phyloP scores from a whole-genome alignment of 2,888 invertebrate species.

The Drosophila buzzatii region DNA sequence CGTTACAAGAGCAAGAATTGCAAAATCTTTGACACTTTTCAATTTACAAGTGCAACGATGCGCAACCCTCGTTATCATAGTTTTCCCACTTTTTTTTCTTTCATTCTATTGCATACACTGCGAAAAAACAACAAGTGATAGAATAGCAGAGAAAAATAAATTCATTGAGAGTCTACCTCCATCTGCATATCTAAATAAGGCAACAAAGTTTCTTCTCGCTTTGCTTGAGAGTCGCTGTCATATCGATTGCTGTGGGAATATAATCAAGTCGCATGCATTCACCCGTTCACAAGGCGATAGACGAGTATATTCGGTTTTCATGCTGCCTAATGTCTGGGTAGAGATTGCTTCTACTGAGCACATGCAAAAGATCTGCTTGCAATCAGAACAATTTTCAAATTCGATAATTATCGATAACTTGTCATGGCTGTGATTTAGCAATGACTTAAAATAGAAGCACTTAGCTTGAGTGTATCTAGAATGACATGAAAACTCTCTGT shows the following conservation, averaged over 20 bases:
- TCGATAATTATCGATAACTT: conserved; percentile 8
- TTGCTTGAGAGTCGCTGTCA: background rate
- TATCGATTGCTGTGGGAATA: background rate
- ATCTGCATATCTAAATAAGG: background rate
- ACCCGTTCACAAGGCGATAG: background rate
- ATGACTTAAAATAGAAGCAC: background rate
- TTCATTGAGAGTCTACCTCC: background rate
- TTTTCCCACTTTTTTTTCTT: conserved; percentile 6
- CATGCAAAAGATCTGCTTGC: too few relatives aligned
- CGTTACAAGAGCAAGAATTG: conserved; percentile 35
- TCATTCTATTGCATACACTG: conserved; percentile 24
- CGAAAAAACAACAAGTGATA: background rate
- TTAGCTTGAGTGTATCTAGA: background rate
- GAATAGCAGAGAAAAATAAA: background rate
- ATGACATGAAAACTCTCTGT: too few relatives aligned
- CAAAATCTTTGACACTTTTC: conserved; percentile 59
- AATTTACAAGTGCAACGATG: conserved; percentile 58
- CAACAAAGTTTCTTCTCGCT: background rate
- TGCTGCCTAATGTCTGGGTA: background rate
- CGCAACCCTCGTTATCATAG: conserved; percentile 33
- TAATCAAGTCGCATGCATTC: background rate
- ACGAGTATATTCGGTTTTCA: background rate
- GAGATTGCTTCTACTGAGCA: too few relatives aligned
- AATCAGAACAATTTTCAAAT: background rate
- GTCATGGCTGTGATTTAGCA: background rate